Conservation (phyloP, 2,113 vertebrate species). For the Trogon melanurus region DNA sequence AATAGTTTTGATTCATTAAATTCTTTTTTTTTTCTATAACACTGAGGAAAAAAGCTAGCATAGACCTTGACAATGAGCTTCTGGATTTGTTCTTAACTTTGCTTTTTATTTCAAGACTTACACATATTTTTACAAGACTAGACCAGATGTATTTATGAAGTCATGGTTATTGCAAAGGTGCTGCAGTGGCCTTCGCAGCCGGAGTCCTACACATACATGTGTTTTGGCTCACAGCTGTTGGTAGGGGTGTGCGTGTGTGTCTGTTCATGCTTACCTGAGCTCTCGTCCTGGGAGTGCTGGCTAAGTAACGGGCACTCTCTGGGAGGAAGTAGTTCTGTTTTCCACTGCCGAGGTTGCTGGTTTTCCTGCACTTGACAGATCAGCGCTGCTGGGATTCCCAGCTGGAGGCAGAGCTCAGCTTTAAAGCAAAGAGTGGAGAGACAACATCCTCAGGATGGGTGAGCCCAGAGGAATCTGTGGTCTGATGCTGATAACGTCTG, state of each 20-base stretch:
- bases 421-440: background rate
- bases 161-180: background rate
- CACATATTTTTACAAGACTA: background rate
- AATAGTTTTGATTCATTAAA: background rate
- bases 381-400: background rate
- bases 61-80: background rate
- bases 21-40: conserved; percentile 12
- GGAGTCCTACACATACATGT: background rate
- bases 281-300: background rate
- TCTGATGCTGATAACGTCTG: background rate
- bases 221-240: background rate
- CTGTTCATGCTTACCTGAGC: background rate
- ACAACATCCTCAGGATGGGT: background rate
- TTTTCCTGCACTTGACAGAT: background rate
- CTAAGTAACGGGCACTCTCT: background rate
- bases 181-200: background rate
- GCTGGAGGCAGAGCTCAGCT: background rate
- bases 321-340: background rate
- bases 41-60: background rate
- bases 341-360: background rate
- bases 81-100: background rate
- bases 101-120: background rate
- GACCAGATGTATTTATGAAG: background rate
- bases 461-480: background rate
- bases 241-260: background rate